Percentiles rank a stretch among this genome's conserved stretches.
phyloP scores from a whole-genome alignment of 2,113 vertebrate genomes.

The Panthera tigris region DNA sequence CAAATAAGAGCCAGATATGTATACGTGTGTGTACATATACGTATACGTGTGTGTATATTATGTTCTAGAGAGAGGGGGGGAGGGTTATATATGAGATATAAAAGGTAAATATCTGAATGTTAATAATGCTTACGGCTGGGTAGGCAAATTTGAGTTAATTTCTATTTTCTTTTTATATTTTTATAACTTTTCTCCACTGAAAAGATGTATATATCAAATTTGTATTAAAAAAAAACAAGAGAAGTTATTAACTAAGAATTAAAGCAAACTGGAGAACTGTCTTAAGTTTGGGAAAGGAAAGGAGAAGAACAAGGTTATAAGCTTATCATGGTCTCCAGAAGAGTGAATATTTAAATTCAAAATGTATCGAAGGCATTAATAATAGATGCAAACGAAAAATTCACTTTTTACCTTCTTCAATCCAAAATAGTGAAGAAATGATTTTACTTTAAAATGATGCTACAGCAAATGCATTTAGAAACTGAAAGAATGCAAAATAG shows the following conservation, averaged over 20 bases:
- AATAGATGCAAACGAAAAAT: slow-evolving; percentile 10
- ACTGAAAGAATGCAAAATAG: not conserved
- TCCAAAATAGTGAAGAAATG: not conserved
- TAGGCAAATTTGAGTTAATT: not conserved
- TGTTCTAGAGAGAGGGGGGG: not conserved
- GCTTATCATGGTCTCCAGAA: not conserved
- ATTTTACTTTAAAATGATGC: not conserved
- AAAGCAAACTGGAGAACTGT: not conserved
- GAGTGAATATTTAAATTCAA: slow-evolving; percentile 34
- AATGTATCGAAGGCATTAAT: not conserved
- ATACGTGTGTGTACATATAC: fast-evolving
- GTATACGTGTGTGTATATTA: not conserved
- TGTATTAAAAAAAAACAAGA: not conserved
- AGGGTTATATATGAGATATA: not conserved
- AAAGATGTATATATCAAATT: not conserved
- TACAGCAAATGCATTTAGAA: not conserved
- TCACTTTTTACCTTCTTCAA: not conserved
- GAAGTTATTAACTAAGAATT: slow-evolving; percentile 15
- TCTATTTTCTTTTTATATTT: not conserved
- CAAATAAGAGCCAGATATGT: not conserved
- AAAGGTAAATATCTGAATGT: not conserved
- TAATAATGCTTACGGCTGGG: not conserved
- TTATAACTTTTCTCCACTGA: not conserved
- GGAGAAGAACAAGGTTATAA: not conserved
- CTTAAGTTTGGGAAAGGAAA: not conserved